phyloP scores from a whole-genome alignment of 2,113 vertebrate genomes.

The Pantherophis guttatus region DNA sequence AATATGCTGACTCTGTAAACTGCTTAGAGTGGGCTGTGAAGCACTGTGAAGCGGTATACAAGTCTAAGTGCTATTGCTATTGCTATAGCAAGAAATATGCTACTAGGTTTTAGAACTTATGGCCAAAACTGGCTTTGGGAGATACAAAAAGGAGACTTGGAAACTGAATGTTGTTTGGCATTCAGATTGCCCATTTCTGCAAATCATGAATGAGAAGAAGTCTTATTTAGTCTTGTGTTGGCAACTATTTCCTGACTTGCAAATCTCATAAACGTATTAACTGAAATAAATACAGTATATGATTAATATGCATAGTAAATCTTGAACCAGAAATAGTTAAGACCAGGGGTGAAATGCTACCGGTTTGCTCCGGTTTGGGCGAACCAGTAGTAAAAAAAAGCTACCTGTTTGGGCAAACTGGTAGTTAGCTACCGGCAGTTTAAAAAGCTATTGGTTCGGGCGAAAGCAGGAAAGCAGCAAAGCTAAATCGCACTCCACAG shows the following conservation, averaged over 20 bases:
- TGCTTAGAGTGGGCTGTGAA: too few species aligned
- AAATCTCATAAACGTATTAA: background rate
- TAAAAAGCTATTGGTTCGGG: too few species aligned
- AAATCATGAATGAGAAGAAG: background rate
- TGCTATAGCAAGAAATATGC: background rate
- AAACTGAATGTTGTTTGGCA: background rate
- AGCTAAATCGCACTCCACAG: too few species aligned
- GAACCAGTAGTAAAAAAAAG: too few species aligned
- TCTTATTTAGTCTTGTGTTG: background rate
- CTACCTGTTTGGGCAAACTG: too few species aligned
- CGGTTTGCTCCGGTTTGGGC: too few species aligned
- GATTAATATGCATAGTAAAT: background rate
- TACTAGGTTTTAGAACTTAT: background rate
- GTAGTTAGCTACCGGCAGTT: too few species aligned
- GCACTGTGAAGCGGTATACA: too few species aligned
- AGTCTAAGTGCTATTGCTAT: too few species aligned
- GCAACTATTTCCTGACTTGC: background rate
- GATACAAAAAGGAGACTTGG: background rate
- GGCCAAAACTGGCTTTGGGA: background rate
- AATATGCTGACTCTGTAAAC: too few species aligned
- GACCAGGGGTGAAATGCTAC: background rate
- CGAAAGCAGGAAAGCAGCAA: too few species aligned
- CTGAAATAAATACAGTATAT: background rate
- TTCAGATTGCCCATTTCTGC: background rate
- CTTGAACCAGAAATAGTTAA: background rate